These are phyloP conservation scores for Propithecus coquereli DNA, from an alignment of 2,113 vertebrate species.

Conservation along the genomic window DNA sequence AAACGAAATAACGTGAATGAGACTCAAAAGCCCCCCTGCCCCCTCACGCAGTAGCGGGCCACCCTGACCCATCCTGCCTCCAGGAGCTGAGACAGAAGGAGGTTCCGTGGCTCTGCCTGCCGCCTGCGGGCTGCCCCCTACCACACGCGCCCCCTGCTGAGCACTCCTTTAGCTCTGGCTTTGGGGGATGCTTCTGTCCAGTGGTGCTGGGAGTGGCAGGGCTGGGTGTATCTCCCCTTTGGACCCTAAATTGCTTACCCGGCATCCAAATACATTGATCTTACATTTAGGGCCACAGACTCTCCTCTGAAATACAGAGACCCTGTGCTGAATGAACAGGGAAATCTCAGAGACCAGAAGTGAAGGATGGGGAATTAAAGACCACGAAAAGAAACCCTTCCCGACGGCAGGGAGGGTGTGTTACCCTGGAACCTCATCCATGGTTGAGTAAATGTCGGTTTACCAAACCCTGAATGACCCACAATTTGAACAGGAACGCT, in stretches of 20 bases:
- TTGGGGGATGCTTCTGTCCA: neutral
- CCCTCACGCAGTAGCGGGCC: fast-evolving
- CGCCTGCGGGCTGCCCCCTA: too few species aligned
- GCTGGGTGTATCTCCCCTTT: neutral
- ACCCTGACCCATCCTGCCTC: neutral
- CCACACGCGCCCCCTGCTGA: neutral
- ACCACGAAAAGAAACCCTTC: neutral
- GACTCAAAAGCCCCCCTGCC: neutral
- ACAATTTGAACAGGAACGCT: neutral
- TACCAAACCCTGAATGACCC: neutral
- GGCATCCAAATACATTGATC: neutral
- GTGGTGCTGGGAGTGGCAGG: neutral
- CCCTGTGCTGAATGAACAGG: neutral
- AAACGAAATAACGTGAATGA: neutral
- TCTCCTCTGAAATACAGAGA: neutral
- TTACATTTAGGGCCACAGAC: neutral
- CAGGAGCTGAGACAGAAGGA: neutral
- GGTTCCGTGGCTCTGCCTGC: neutral
- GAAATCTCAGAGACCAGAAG: neutral
- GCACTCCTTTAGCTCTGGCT: neutral
- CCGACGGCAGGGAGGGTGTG: fast-evolving
- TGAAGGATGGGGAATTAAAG: neutral
- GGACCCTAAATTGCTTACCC: neutral
- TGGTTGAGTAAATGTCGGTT: neutral
- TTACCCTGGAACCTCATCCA: neutral